These are phyloP conservation scores for Myiotriccus ornatus DNA, from an alignment of 2,797 vertebrate genomes.

Conservation along the genomic window DNA sequence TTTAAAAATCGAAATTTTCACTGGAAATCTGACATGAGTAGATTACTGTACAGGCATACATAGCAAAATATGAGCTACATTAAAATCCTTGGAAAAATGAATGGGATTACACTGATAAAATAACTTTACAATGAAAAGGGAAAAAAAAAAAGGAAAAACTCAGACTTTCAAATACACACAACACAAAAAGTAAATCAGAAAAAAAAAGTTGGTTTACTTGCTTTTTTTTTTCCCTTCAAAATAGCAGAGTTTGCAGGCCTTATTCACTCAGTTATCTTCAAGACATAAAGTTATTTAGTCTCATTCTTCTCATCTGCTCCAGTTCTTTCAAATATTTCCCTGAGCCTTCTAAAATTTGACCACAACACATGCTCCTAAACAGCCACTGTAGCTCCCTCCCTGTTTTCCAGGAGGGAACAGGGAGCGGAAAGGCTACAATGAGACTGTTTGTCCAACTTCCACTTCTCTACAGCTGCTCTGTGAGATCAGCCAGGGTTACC, in stretches of 20 bases:
- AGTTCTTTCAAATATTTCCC: neutral
- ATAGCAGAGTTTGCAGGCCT: constrained; percentile 8
- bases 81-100: neutral
- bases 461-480: neutral
- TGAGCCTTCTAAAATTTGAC: neutral
- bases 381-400: neutral
- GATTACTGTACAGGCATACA: neutral
- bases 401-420: neutral
- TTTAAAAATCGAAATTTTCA: neutral
- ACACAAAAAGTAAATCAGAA: neutral
- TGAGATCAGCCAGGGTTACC: neutral
- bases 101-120: neutral
- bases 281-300: neutral
- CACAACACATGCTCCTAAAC: neutral
- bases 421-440: neutral
- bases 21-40: neutral
- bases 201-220: constrained; percentile 13
- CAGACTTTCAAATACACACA: neutral
- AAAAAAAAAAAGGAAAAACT: neutral
- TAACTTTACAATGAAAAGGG: neutral
- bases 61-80: neutral
- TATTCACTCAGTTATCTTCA: constrained; percentile 20
- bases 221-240: neutral
- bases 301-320: constrained; percentile 9
- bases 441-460: neutral